A percentile compares a stretch with the other conserved stretches of the same genome.
Conservation (phyloP, 2,888 invertebrate genomes). For the Synergus gifuensis region DNA sequence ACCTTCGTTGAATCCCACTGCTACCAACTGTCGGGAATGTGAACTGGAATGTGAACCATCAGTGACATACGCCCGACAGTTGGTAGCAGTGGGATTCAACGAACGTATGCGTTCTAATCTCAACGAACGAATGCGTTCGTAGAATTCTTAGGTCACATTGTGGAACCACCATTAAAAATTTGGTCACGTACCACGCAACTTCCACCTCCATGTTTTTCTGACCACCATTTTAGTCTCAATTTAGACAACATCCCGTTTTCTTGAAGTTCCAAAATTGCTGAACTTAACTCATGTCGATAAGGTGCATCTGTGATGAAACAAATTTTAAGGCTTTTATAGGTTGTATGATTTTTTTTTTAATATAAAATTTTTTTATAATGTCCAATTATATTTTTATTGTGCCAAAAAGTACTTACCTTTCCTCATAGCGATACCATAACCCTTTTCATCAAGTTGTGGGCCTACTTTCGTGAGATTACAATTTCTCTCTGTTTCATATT, state of each 20-base stretch:
- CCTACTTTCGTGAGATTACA: conserved; percentile 88
- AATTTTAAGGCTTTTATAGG: background rate
- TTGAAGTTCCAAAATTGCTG: conserved; percentile 86
- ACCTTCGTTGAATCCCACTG: too few species aligned
- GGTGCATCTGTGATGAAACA: conserved; percentile 77
- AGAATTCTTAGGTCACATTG: too few species aligned
- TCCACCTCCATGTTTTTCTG: conserved; percentile 84
- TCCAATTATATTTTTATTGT: background rate
- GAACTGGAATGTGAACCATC: too few species aligned
- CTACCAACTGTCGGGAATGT: too few species aligned
- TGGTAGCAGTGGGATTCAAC: too few species aligned
- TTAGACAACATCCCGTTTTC: conserved; percentile 85
- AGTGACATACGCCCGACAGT: too few species aligned
- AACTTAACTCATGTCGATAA: conserved; percentile 85
- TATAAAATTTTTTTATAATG: background rate
- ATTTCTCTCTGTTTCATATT: conserved; percentile 88
- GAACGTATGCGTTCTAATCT: too few species aligned
- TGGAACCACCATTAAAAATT: background rate
- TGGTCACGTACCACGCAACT: conserved; percentile 80
- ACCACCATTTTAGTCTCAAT: conserved; percentile 90
- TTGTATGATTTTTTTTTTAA: too few species aligned
- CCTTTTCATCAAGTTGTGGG: conserved; percentile 88
- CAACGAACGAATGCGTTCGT: too few species aligned
- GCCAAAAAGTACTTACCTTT: conserved; percentile 81
- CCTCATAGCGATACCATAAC: conserved; percentile 92